A percentile compares a stretch with the other conserved stretches of the same genome.
These are phyloP conservation scores for Bos taurus DNA, from an alignment of 2,113 vertebrate species.

Conservation along the genomic window DNA sequence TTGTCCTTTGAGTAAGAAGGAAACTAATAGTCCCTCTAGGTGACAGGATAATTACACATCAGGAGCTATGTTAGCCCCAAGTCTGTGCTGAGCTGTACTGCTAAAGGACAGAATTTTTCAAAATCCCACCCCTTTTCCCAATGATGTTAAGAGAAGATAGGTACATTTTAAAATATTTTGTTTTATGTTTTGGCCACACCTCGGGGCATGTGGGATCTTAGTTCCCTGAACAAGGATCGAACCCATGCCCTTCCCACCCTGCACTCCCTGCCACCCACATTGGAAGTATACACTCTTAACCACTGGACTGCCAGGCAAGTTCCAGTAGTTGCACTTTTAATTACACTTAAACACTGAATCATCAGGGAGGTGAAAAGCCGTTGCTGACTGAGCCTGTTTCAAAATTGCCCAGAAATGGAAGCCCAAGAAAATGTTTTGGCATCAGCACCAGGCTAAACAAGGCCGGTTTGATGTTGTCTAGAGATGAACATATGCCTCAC, in stretches of 20 bases:
- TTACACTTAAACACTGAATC: neutral
- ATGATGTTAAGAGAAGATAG: neutral
- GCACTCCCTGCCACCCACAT: neutral
- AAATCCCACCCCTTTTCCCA: neutral
- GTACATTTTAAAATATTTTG: neutral
- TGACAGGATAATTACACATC: constrained; percentile 33
- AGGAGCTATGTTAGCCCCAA: neutral
- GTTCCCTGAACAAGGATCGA: neutral
- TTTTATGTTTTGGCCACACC: neutral
- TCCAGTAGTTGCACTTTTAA: neutral
- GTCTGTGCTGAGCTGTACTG: neutral
- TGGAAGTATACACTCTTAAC: neutral
- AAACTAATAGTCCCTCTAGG: constrained; percentile 8
- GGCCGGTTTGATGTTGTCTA: neutral
- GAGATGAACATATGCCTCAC: neutral
- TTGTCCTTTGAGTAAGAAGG: constrained; percentile 23
- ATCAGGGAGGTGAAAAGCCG: neutral
- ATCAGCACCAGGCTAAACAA: neutral
- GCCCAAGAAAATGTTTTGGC: neutral
- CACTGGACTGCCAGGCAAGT: neutral
- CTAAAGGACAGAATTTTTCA: neutral
- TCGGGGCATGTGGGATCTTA: neutral
- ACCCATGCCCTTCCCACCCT: fast-evolving
- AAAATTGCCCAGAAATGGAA: neutral
- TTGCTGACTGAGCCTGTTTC: neutral